Conservation (phyloP, 2,113 vertebrate genomes). For the Rhinolophus ferrumequinum region DNA sequence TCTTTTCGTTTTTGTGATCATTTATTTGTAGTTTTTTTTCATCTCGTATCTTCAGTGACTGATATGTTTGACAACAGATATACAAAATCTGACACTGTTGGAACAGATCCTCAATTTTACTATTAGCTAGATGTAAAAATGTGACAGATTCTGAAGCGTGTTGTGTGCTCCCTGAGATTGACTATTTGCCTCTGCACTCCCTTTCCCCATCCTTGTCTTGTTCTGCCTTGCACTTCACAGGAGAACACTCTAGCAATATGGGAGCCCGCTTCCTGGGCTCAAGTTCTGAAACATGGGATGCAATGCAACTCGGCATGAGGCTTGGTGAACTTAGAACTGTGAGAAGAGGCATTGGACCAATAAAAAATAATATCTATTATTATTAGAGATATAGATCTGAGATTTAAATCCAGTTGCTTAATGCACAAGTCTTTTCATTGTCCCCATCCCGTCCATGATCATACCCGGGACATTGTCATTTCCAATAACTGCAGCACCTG, state of each 20-base stretch:
- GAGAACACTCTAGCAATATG: neutral
- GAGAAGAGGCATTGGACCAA: neutral
- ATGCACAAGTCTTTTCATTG: neutral
- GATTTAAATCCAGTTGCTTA: neutral
- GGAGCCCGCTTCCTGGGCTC: neutral
- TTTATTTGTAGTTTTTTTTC: slow-evolving; percentile 70
- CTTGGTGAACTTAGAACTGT: neutral
- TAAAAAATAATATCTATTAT: slow-evolving; percentile 22
- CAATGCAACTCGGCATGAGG: neutral
- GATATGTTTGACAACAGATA: slow-evolving; percentile 68
- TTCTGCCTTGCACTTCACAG: neutral
- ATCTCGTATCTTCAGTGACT: slow-evolving; percentile 45
- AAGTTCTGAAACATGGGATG: neutral
- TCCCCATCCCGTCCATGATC: neutral
- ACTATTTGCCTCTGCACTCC: neutral
- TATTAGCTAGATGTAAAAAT: slow-evolving; percentile 60
- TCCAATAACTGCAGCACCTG: neutral
- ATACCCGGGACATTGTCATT: neutral
- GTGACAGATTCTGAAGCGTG: slow-evolving; percentile 46
- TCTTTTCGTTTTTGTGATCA: slow-evolving; percentile 66
- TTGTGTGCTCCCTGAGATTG: neutral
- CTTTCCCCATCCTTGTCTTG: neutral
- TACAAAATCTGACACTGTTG: slow-evolving; percentile 70
- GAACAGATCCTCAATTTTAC: slow-evolving; percentile 61
- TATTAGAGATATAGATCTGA: neutral